Percentiles rank a stretch among this genome's conserved stretches.
These are phyloP conservation scores for Leptinotarsa texana DNA, from an alignment of 1,140 invertebrate genomes.

Conservation along the genomic window DNA sequence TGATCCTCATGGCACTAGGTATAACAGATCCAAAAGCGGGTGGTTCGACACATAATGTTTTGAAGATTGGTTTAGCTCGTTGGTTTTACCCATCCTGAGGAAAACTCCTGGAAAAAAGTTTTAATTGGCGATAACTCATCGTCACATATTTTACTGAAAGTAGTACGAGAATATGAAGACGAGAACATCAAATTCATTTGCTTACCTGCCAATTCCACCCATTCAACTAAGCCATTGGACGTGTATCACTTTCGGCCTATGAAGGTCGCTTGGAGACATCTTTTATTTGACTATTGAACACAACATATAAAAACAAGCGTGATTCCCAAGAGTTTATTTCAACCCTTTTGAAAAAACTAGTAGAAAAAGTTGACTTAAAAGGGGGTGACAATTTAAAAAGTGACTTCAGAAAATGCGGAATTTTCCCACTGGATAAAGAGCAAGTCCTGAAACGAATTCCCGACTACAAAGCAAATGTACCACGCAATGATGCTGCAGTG, in stretches of 20 bases:
- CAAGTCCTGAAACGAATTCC: background rate
- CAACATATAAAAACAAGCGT: background rate
- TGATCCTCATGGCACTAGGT: slow-evolving; percentile 7
- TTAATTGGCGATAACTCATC: background rate
- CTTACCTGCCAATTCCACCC: slow-evolving; percentile 54
- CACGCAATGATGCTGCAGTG: background rate
- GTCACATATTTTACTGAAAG: slow-evolving; percentile 18
- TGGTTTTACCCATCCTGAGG: background rate
- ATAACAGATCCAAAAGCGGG: slow-evolving; percentile 9
- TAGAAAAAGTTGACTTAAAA: background rate
- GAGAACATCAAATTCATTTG: slow-evolving; percentile 52
- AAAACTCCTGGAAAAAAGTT: slow-evolving; percentile 4
- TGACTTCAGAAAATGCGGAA: slow-evolving; percentile 8
- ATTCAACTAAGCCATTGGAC: slow-evolving; percentile 53
- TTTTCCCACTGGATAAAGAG: slow-evolving; percentile 2
- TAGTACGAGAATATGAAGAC: slow-evolving; percentile 38
- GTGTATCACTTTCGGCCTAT: slow-evolving; percentile 53
- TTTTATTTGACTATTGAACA: slow-evolving; percentile 38
- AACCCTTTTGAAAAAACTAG: slow-evolving; percentile 1
- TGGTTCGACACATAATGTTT: slow-evolving; percentile 13
- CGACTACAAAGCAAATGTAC: slow-evolving; percentile 1
- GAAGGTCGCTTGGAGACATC: slow-evolving; percentile 50
- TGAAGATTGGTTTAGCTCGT: slow-evolving; percentile 13
- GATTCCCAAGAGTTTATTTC: background rate
- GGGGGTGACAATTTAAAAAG: background rate